Percentiles rank a stretch among this genome's conserved stretches.
phyloP scores from a whole-genome alignment of 2,888 invertebrate genomes.

The Dyspetes luteomarginatus region DNA sequence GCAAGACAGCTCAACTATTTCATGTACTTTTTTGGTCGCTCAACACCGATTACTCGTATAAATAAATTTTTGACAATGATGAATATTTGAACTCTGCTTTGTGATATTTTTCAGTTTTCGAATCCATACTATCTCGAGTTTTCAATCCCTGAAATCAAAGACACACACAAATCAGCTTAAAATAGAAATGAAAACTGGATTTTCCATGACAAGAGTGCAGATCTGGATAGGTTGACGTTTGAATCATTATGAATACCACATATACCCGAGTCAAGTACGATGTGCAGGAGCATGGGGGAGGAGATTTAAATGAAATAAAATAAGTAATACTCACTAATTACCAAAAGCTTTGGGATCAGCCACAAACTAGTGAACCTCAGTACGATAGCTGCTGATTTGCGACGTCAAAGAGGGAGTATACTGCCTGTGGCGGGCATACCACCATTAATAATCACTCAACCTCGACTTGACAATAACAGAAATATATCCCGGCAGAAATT shows the following conservation, averaged over 20 bases:
- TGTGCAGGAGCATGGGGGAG: background rate
- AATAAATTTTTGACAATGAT: no score
- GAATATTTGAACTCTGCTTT: no score
- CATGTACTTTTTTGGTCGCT: no score
- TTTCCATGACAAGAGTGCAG: no score
- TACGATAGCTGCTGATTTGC: background rate
- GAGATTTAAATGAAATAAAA: conserved; percentile 7
- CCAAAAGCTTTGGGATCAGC: conserved; percentile 37
- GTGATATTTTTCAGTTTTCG: no score
- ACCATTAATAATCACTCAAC: conserved; percentile 72
- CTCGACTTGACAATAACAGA: conserved; percentile 74
- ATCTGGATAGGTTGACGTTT: background rate
- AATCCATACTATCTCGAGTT: no score
- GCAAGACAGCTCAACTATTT: no score
- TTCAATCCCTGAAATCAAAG: no score
- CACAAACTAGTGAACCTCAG: background rate
- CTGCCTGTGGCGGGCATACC: conserved; percentile 16
- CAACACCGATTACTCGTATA: no score
- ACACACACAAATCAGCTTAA: background rate
- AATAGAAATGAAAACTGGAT: background rate
- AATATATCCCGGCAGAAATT: conserved; percentile 71
- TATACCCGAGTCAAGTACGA: background rate
- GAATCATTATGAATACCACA: background rate
- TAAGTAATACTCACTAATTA: conserved; percentile 52
- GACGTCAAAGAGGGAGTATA: background rate